phyloP scores from a whole-genome alignment of 2,888 invertebrate genomes.

The Coelinius sp. region DNA sequence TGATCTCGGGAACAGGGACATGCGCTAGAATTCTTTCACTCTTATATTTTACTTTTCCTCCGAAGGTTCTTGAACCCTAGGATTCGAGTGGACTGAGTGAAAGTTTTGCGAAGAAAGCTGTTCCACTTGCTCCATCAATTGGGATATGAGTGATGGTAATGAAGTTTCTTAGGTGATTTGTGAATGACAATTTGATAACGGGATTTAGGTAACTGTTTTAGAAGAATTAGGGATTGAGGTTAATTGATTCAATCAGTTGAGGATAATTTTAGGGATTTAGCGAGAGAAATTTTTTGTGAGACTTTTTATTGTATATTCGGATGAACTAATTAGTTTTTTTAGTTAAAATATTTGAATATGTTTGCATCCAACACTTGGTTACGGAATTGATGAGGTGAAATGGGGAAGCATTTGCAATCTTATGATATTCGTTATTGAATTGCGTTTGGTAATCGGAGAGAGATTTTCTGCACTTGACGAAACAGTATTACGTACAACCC shows the following conservation, averaged over 20 bases:
- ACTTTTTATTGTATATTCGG: too few relatives aligned
- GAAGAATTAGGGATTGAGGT: too few relatives aligned
- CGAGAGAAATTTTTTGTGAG: not conserved
- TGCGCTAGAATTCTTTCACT: conserved; percentile 38
- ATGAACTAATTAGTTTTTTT: not conserved
- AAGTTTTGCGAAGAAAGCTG: conserved; percentile 67
- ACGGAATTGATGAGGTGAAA: not conserved
- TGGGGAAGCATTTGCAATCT: not conserved
- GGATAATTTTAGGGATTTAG: not conserved
- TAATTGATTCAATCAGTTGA: not conserved
- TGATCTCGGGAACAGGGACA: conserved; percentile 27
- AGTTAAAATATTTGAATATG: not conserved
- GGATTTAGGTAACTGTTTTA: not conserved
- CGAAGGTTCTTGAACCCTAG: conserved; percentile 49
- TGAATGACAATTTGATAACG: not conserved
- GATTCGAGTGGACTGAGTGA: conserved; percentile 53
- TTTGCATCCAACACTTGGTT: not conserved
- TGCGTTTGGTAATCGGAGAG: conserved; percentile 10
- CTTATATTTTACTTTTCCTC: conserved; percentile 23
- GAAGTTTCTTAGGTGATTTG: not conserved
- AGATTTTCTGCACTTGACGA: conserved; percentile 20
- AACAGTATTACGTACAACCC: conserved; percentile 8
- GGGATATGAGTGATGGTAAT: not conserved
- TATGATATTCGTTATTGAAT: conserved; percentile 11
- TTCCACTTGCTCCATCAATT: not conserved